Evolutionary conservation across 2,888 invertebrate species (phyloP), one percentile per base, ranked within the genome.

Genomic region (Anaspis maculata): DNA sequence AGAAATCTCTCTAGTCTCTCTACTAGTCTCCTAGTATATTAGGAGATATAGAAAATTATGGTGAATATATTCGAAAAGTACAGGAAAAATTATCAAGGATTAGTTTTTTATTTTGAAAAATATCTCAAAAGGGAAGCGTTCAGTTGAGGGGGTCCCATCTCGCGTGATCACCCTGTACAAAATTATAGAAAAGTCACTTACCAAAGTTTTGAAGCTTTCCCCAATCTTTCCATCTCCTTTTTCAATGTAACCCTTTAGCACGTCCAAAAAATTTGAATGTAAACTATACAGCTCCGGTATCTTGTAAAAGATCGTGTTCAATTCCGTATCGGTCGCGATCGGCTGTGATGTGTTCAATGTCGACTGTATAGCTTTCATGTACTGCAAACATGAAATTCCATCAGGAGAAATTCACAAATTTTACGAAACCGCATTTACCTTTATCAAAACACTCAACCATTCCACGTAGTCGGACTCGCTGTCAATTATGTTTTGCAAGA

Each of bases 401-500:
- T n/a, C n/a, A n/a, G n/a, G 15, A 23, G 27, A 27, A 9, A n/a
- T 30, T 29, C 27, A 11, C 5, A 26, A 22, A 12, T 24, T 24
- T 10, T 5, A 11, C 4, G 5, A 10, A 10, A 5, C 9, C 10
- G 24, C 25, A 41, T 32, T 66, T 68, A 87, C 88, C 76, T 87
- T 86, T 51, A 88, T 73, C 74, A 91, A 82, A 43, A 91, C 86
- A 53, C 84, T 84, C 31, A 94, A 72, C 64, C 89, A 88, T 64
- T 88, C 88, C 25, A 92, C 85, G 61, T 92, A 94, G 45, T 86
- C 80, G 29, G 80, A 80, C 68, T 94, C 94, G 61, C 90, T 91
- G 53, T 90, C 89, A 49, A 92, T 83, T 46, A 94, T 90, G 56
- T 89, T 90, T 49, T 79, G 79, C 41, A 92, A 76, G 56, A 94